Evolutionary conservation across 2,113 vertebrate genomes (phyloP).

Genomic region (Phylloscopus trochiloides): DNA sequence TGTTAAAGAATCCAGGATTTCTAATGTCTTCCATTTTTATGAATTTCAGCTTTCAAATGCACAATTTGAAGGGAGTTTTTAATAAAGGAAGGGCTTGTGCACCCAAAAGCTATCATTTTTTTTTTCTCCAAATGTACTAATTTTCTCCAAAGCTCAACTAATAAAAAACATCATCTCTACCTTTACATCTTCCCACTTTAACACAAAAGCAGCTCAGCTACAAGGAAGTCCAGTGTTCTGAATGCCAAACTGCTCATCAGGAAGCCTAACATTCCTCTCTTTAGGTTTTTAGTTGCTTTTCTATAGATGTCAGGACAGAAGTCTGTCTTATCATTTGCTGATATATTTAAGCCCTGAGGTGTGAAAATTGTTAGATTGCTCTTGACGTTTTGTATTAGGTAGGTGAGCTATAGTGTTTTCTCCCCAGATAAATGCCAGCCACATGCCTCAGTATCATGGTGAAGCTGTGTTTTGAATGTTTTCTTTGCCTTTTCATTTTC

Average conservation of each 20-base stretch:
- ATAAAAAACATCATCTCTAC: neutral
- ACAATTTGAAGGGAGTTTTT: neutral
- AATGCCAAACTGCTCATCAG: neutral
- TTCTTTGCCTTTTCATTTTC: neutral
- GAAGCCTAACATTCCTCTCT: neutral
- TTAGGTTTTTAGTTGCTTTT: neutral
- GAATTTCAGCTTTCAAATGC: neutral
- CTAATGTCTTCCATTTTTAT: neutral
- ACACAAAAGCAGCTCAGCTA: neutral
- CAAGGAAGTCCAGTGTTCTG: neutral
- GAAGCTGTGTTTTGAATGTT: neutral
- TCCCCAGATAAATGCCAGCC: neutral
- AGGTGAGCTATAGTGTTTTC: neutral
- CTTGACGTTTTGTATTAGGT: neutral
- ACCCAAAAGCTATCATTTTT: neutral
- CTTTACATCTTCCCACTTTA: neutral
- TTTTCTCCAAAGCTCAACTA: neutral
- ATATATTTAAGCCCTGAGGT: neutral
- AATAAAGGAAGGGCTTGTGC: neutral
- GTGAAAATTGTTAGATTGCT: neutral
- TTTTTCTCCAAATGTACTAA: neutral
- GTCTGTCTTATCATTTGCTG: neutral
- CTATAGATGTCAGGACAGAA: neutral
- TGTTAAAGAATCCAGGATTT: neutral
- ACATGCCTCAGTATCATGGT: neutral